Evolutionary conservation across 1,140 invertebrate species (phyloP).

Genomic region (Trichonephila inaurata): DNA sequence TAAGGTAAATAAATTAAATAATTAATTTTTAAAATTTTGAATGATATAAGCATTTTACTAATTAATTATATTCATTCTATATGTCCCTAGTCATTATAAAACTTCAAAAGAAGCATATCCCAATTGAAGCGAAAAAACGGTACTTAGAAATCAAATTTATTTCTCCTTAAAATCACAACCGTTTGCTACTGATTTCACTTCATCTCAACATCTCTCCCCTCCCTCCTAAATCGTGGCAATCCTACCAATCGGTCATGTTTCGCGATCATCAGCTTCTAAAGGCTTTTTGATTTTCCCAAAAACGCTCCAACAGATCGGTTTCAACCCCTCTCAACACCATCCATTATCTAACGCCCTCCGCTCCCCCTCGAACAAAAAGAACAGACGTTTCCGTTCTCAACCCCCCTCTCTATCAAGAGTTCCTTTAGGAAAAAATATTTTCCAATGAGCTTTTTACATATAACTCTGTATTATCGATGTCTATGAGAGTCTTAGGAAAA

Average conservation of each 20-base stretch:
- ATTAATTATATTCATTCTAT: no score
- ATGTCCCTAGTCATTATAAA: no score
- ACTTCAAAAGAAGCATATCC: no score
- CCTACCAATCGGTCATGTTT: slow-evolving; percentile 64
- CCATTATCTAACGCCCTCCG: slow-evolving; percentile 51
- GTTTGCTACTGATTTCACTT: not conserved
- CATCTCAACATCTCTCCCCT: not conserved
- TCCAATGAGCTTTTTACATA: slow-evolving; percentile 49
- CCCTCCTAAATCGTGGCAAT: slow-evolving; percentile 43
- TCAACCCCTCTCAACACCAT: slow-evolving; percentile 70
- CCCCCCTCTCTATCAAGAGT: slow-evolving; percentile 8
- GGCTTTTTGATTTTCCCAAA: slow-evolving; percentile 26
- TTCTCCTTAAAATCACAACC: not conserved
- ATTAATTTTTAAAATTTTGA: no score
- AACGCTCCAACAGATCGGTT: slow-evolving; percentile 58
- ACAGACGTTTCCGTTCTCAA: slow-evolving; percentile 57
- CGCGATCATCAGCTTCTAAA: not conserved
- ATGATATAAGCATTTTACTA: no score
- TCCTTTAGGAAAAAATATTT: slow-evolving; percentile 14
- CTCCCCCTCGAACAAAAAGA: slow-evolving; percentile 29
- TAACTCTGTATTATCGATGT: slow-evolving; percentile 10
- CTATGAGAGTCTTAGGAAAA: not conserved
- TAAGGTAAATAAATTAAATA: no score
- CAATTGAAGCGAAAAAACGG: not conserved
- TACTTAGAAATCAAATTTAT: not conserved